phyloP scores from a whole-genome alignment of 2,888 invertebrate genomes.

The Mesochorus sp. region DNA sequence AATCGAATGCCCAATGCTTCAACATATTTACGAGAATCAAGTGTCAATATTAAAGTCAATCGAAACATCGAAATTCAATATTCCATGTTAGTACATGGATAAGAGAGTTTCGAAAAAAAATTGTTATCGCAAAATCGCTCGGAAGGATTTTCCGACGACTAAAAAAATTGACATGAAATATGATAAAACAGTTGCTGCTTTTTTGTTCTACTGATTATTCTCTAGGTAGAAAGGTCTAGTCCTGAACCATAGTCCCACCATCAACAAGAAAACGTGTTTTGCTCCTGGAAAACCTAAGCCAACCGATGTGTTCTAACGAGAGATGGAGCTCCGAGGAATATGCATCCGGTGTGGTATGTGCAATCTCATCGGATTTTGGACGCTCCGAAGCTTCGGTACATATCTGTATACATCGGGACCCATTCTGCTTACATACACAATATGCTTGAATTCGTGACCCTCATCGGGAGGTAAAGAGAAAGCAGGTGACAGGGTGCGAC shows the following conservation, averaged over 20 bases:
- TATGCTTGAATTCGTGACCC: neutral
- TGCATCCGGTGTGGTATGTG: neutral
- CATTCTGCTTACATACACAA: neutral
- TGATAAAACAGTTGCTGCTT: neutral
- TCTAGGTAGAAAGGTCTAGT: neutral
- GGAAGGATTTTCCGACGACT: too few species aligned
- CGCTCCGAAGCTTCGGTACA: neutral
- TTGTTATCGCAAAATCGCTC: too few species aligned
- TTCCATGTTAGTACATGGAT: too few species aligned
- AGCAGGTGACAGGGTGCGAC: too few species aligned
- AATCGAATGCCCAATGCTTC: neutral
- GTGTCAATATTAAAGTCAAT: neutral
- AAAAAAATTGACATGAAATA: too few species aligned
- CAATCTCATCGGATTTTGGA: slow-evolving; percentile 2
- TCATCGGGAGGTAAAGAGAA: neutral
- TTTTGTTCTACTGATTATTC: neutral
- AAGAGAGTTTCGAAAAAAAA: too few species aligned
- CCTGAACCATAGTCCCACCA: too few species aligned
- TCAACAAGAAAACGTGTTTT: neutral
- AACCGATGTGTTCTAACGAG: neutral
- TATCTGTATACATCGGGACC: neutral
- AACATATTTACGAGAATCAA: neutral
- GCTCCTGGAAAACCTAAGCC: neutral
- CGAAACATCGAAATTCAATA: too few species aligned
- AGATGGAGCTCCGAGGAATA: neutral